Evolutionary conservation across 2,888 invertebrate genomes (phyloP), one percentile per base, ranked within the genome.

Genomic region (Lasioglossum vierecki): DNA sequence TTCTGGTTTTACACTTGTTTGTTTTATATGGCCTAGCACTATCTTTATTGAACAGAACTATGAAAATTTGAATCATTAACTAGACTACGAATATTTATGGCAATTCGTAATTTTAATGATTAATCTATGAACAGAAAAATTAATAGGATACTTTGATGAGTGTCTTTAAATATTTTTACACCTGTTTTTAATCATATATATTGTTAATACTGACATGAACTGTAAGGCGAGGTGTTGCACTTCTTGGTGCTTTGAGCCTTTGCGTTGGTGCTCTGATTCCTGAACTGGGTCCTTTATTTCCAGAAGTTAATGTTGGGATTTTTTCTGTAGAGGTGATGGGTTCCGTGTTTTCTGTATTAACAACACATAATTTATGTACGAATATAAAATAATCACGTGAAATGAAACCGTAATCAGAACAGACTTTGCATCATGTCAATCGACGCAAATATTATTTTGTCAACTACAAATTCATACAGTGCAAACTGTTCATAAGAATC

Each of bases 201-300:
- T 39, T 44, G 18, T 46, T 5, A 26, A 75, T 80, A 89, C 88
- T 49, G 79, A 90, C 90, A 39, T 82, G 82, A 66, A 26, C 53
- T 35, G 66, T 53, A 53, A 35, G 76, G 39, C 90, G 88, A 18
- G 70, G 78, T 4, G 68, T 66, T 39, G 80, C 80, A 35, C 18
- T 79, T 13, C 57, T 44, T 15, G 83, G 66, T 44, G 72, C 79
- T 80, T 13, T 88, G 41, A 44, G 89, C 39, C 39, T 88, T 4
- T 26, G 71, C 13, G 15, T 1, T 8, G 30, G 30, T 63, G 63
- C 30, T 63, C 18, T 63, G 13, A 63, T n/a, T 39, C 66, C 26
- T 4, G 22, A 22, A 30, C 35, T 18, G 18, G 63, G 30, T 63
- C 30, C 44, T 70, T 71, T 87, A 39, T 13, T 77, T 30, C 79